phyloP scores from a whole-genome alignment of 1,140 invertebrate genomes.

The Drosophila azteca region DNA sequence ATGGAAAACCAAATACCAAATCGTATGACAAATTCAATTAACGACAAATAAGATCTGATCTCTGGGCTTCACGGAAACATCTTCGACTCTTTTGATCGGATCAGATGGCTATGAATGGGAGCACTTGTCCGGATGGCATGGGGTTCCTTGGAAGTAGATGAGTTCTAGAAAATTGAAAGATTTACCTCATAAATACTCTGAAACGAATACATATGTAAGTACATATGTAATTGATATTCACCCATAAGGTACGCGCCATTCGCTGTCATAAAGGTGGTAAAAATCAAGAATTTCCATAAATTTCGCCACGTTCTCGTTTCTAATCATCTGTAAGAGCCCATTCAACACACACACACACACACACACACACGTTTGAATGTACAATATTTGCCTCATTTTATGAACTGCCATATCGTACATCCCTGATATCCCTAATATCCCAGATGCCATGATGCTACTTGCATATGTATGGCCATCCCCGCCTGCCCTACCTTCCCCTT shows the following conservation, averaged over 20 bases:
- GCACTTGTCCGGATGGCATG: too few species aligned
- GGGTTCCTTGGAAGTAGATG: too few species aligned
- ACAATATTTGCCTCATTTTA: not conserved
- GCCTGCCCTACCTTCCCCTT: conserved; percentile 6
- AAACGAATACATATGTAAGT: too few species aligned
- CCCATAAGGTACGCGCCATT: not conserved
- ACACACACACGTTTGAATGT: not conserved
- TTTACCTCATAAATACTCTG: too few species aligned
- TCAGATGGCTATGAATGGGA: not conserved
- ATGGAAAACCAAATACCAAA: not conserved
- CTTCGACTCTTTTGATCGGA: not conserved
- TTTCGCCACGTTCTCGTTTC: too few species aligned
- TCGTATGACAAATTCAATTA: conserved; percentile 34
- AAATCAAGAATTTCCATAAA: too few species aligned
- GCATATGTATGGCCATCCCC: conserved; percentile 13
- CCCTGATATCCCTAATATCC: not conserved
- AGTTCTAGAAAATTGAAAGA: too few species aligned
- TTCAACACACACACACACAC: too few species aligned
- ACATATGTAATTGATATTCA: too few species aligned
- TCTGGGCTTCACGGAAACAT: conserved; percentile 9
- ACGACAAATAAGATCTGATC: not conserved
- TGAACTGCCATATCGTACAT: conserved; percentile 13
- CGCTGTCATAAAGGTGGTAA: conserved; percentile 11
- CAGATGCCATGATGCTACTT: not conserved
- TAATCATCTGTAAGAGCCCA: too few species aligned